Percentiles rank a stretch among this genome's conserved stretches.
These are phyloP conservation scores for Thalassophryne amazonica DNA, from an alignment of 2,797 vertebrate genomes.

Conservation along the genomic window DNA sequence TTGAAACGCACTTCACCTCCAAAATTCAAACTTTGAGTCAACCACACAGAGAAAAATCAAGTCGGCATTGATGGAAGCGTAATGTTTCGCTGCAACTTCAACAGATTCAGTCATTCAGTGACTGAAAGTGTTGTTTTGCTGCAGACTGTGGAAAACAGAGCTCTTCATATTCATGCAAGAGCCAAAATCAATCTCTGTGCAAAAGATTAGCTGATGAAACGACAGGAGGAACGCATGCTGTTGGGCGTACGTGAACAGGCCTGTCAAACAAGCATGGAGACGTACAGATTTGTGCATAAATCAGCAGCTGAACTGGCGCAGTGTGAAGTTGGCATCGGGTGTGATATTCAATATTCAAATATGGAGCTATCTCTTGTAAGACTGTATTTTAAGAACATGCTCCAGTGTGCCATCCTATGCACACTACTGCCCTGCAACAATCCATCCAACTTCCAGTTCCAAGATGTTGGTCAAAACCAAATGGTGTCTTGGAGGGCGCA, in stretches of 20 bases:
- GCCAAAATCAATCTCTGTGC: slow-evolving; percentile 50
- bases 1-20: background rate
- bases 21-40: slow-evolving; percentile 5
- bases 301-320: background rate
- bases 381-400: too few species aligned
- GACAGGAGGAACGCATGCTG: slow-evolving; percentile 35
- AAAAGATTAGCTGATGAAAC: slow-evolving; percentile 53
- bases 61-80: too few species aligned
- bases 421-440: too few species aligned
- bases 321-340: too few species aligned
- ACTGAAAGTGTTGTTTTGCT: slow-evolving; percentile 17
- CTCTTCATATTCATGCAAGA: slow-evolving; percentile 14
- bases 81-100: too few species aligned
- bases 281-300: background rate
- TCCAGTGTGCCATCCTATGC: too few species aligned
- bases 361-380: too few species aligned
- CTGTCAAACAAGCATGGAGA: slow-evolving; percentile 29
- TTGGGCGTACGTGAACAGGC: slow-evolving; percentile 24
- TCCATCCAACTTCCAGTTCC: too few species aligned
- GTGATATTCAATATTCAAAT: too few species aligned
- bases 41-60: slow-evolving; percentile 18
- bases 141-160: slow-evolving; percentile 14
- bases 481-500: too few species aligned
- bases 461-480: too few species aligned
- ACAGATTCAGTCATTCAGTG: background rate